Conservation (phyloP, 2,797 vertebrate species). For the Pangasius djambal region DNA sequence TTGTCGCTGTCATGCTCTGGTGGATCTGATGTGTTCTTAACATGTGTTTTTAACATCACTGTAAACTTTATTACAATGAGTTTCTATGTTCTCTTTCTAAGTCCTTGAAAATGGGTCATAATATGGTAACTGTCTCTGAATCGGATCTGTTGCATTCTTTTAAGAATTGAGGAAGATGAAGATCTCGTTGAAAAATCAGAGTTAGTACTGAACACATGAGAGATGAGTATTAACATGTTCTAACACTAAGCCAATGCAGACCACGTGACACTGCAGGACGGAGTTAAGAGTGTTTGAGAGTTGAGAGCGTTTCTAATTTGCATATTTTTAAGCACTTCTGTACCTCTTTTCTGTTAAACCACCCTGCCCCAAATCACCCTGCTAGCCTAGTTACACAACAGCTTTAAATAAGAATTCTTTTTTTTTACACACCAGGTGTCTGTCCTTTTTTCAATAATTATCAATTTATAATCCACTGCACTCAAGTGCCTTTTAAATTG, state of each 20-base stretch:
- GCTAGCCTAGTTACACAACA: neutral
- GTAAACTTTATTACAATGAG: no score
- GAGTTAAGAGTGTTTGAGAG: neutral
- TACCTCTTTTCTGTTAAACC: neutral
- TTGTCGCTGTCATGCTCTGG: neutral
- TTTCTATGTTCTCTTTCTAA: neutral
- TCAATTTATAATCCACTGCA: neutral
- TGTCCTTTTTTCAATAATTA: neutral
- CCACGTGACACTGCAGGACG: neutral
- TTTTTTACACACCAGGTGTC: neutral
- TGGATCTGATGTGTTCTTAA: neutral
- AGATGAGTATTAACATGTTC: neutral
- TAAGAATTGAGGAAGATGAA: neutral
- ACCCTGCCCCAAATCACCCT: neutral
- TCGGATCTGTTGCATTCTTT: neutral
- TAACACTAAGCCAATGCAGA: neutral
- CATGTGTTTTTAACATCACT: neutral
- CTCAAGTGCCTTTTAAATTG: neutral
- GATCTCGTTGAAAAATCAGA: no score
- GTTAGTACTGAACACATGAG: neutral
- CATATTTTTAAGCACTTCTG: neutral
- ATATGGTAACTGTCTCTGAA: neutral
- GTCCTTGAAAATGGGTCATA: neutral
- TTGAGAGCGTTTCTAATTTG: neutral
- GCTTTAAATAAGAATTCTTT: neutral